phyloP scores from a whole-genome alignment of 2,113 vertebrate species.

The Spea bombifrons region DNA sequence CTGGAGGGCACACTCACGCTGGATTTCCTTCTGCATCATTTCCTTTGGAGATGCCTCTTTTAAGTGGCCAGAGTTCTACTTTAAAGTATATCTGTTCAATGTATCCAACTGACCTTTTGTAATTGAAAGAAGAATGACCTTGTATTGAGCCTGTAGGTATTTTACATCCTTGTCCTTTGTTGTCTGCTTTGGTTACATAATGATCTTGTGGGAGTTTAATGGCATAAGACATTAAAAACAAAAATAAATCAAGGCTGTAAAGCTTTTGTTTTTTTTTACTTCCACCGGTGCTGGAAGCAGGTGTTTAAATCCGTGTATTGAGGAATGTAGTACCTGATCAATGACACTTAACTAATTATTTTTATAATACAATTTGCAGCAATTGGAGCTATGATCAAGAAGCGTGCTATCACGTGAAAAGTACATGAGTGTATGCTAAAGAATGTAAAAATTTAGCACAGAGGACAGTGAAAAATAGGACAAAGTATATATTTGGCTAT shows the following conservation, averaged over 20 bases:
- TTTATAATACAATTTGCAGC: no score
- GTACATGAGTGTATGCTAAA: no score
- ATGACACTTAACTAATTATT: no score
- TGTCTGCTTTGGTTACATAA: slow-evolving; percentile 17
- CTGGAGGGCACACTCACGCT: slow-evolving; percentile 6
- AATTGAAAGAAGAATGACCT: slow-evolving; percentile 26
- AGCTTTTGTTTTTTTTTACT: no score
- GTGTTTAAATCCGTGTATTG: no score
- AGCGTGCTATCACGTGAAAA: no score
- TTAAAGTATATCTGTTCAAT: slow-evolving; percentile 19
- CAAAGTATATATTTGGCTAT: no score
- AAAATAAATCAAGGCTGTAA: neutral
- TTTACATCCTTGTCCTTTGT: slow-evolving; percentile 6
- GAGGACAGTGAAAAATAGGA: no score
- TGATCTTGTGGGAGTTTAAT: neutral
- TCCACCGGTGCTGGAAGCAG: no score
- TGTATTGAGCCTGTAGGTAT: slow-evolving; percentile 10
- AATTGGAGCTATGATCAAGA: no score
- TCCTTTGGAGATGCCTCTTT: slow-evolving; percentile 8
- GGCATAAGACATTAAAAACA: neutral
- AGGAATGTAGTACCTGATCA: no score
- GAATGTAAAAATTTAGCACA: no score
- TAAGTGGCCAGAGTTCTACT: slow-evolving; percentile 11
- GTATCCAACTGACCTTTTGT: slow-evolving; percentile 4
- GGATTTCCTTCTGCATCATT: slow-evolving; percentile 21